Base-by-base conservation (phyloP, 2,888 invertebrate species). In the Cantharis rufa region DNA sequence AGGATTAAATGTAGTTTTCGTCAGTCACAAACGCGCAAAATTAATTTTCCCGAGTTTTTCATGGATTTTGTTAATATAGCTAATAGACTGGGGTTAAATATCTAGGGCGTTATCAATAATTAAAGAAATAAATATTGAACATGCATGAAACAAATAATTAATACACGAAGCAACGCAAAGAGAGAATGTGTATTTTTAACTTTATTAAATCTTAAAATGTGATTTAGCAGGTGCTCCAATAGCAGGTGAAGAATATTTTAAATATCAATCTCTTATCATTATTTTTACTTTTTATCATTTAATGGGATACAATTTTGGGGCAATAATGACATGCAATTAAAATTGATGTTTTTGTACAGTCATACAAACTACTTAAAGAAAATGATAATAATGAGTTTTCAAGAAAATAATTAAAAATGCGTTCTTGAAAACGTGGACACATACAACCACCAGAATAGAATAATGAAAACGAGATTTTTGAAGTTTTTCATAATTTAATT, bases 181-280 rank as follows among this genome's bases (percentile, higher is more conserved):
- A 63, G 18, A 15, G 48, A 48, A 48, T 48, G n/a, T 32, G 13
- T 18, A 24, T 21, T 18, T 21, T 21, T 24, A 66, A 63, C 13
- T 10, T 72, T 72, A 76, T 76, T 76, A 76, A 76, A 76, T 76
- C 76, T 76, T 73, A 70, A 76, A 74, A 69, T 63, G 48, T 48
- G 74, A 74, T 74, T 74, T 76, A 70, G 76, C 76, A 76, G 76
- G 76, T 76, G 76, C 66, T 28, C 15, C 61, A 48, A 72, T n/a
- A 66, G 75, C 76, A 76, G 76, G 76, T 76, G 76, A 72, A 32
- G 76, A 69, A 71, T 72, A 76, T 72, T 76, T 76, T 70, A 73
- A 76, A 72, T 73, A 70, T 73, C 76, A 76, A 76, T 76, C 76
- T 64, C 64, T 48, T 48, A 48, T 48, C 48, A 48, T 48, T 48